A percentile compares a stretch with the other conserved stretches of the same genome.
Conservation (phyloP, 2,113 vertebrate genomes). For the Rhinoptilus africanus region DNA sequence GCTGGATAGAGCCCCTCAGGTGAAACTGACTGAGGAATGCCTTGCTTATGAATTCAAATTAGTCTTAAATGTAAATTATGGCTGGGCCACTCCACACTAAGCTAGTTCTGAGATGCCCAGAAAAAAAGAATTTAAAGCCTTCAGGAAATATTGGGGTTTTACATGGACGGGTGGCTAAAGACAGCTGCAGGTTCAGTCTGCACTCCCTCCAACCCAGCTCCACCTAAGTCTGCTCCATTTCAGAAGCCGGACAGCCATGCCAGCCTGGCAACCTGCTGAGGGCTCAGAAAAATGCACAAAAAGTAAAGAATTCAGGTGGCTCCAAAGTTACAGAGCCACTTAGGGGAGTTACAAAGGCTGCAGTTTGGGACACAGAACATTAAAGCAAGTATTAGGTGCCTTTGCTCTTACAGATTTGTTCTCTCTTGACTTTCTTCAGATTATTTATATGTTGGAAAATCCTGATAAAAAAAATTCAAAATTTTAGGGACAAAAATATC, state of each 20-base stretch:
- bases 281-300: background rate
- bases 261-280: background rate
- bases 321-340: accelerated
- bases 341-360: background rate
- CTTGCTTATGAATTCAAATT: slow-evolving; percentile 12
- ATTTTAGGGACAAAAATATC: background rate
- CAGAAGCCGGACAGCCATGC: background rate
- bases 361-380: background rate
- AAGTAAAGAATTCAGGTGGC: background rate
- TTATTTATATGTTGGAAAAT: background rate
- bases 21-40: slow-evolving; percentile 49
- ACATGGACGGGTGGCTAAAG: background rate
- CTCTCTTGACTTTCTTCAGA: background rate
- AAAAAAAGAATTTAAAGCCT: background rate
- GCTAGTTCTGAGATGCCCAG: background rate
- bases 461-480: background rate
- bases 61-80: background rate
- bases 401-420: background rate
- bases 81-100: background rate
- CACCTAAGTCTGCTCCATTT: background rate
- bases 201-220: background rate
- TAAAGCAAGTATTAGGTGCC: background rate
- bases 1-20: slow-evolving; percentile 36
- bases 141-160: background rate
- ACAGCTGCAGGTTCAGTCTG: background rate